Evolutionary conservation across 1,140 invertebrate genomes (phyloP), one percentile per base, ranked within the genome.

Genomic region (Medauroidea extradentata): DNA sequence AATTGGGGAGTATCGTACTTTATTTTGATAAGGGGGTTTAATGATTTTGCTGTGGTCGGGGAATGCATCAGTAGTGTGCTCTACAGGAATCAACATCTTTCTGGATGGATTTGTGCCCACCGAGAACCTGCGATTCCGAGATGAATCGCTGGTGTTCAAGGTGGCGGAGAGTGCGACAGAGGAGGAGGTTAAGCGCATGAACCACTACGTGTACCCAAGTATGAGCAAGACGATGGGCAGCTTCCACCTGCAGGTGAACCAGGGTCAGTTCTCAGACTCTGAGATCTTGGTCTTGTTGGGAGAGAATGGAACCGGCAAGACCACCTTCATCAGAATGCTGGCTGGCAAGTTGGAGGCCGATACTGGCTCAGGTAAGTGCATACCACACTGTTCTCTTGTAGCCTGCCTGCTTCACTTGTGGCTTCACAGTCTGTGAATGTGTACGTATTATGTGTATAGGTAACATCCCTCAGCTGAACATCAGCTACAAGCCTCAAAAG

Each of bases 401-500:
- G 9, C n/a, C n/a, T 39, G 9, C n/a, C 9, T n/a, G n/a, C n/a
- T 9, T 39, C n/a, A 11, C 9, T 39, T 39, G 38, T 39, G n/a
- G 38, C 9, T 39, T 39, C 9, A 39, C 9, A 11, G n/a, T 39
- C n/a, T 11, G 9, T 51, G 4, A 3, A 34, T 38, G 39, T 53
- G 1, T n/a, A n/a, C n/a, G n/a, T n/a, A n/a, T n/a, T n/a, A n/a
- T 53, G 53, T 55, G 71, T 72, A 0, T 61, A 82, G 90, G 80
- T 56, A 88, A 91, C 63, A 81, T 98, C 60, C 97, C 97, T 2
- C 85, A 91, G 67, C 75, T 99, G 57, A 93, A 98, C 73, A 97
- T 99, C 67, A 99, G 96, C 77, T 99, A 99, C 79, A 99, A 99
- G 76, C 98, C 98, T 39, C 98, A 99, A 79, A 99, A 99, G 74